A percentile compares a stretch with the other conserved stretches of the same genome.
Conservation (phyloP, 2,888 invertebrate species). For the Amiota communis region DNA sequence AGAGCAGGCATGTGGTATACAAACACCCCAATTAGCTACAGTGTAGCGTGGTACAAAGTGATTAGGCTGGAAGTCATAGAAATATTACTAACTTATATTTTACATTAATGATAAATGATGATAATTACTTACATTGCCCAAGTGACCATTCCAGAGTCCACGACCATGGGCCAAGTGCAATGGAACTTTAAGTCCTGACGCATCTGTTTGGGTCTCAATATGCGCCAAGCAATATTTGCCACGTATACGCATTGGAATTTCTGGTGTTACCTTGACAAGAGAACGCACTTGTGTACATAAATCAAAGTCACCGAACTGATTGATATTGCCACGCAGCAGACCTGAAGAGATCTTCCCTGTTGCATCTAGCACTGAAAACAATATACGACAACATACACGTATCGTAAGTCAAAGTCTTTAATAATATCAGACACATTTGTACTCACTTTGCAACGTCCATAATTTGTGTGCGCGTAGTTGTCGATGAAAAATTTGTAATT, state of each 20-base stretch:
- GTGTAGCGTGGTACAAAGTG: slow-evolving; percentile 83
- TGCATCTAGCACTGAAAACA: slow-evolving; percentile 80
- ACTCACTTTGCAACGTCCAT: slow-evolving; percentile 84
- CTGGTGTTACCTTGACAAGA: slow-evolving; percentile 77
- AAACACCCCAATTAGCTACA: slow-evolving; percentile 81
- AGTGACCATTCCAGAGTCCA: slow-evolving; percentile 78
- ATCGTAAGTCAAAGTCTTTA: not conserved
- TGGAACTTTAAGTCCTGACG: slow-evolving; percentile 77
- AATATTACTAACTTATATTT: not conserved
- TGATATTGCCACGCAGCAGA: slow-evolving; percentile 80
- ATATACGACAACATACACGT: not conserved
- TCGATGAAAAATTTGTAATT: slow-evolving; percentile 78
- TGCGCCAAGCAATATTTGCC: slow-evolving; percentile 82
- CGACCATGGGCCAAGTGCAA: slow-evolving; percentile 79
- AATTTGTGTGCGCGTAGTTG: slow-evolving; percentile 80
- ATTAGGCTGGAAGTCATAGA: slow-evolving; percentile 75
- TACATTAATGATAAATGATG: not conserved
- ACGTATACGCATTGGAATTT: slow-evolving; percentile 77
- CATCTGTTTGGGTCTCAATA: slow-evolving; percentile 78
- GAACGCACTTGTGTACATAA: slow-evolving; percentile 77
- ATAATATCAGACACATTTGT: slow-evolving; percentile 17
- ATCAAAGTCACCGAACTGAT: slow-evolving; percentile 82
- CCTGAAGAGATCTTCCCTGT: slow-evolving; percentile 82
- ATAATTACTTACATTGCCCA: slow-evolving; percentile 76
- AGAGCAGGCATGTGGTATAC: slow-evolving; percentile 79